Base-by-base conservation (phyloP, 2,797 vertebrate species). In the Enteromius anoplus region DNA sequence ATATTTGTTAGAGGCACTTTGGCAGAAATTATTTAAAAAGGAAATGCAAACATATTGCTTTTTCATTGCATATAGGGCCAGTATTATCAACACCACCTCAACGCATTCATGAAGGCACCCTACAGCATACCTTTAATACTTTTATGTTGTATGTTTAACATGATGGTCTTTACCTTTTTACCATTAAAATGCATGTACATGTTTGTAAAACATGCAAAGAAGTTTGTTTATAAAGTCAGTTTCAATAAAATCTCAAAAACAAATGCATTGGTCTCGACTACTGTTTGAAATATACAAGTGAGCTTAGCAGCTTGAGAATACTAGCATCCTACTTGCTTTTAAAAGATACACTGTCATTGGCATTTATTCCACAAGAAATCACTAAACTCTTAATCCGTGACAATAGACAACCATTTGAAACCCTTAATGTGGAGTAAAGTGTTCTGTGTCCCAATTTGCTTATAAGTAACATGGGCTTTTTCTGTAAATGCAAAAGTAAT, bases 201-300 rank as follows among this genome's bases (percentile, higher is more conserved):
- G 11, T 17, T 42, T 75, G 34, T 47, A 47, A 53, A 26, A 64
- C 21, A 68, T 37, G 64, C 26, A 32, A 79, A 42, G 60, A 66
- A 68, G 64, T 10, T 21, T 26, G 29, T 9, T 32, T 26, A 68
- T 53, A 21, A 79, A 78, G 47, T 78, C 45, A 0, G 7, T 51
- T 66, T 78, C 3, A 78, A 78, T 78, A 78, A 78, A 78, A 37
- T 68, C 29, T 60, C 55, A 17, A 58, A 40, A 26, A n/a, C 72
- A 2, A 26, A 42, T 40, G 40, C 0, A 32, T 62, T 12, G 37
- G 23, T 45, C 14, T 76, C 6, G 14, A 17, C n/a, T 34, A 75
- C 49, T 17, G 11, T 47, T 49, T 49, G 8, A 47, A 71, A 2
- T 26, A 32, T 2, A 19, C 45, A 71, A 64, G 15, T 49, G 42